Evolutionary conservation across 1,140 invertebrate genomes (phyloP).

Genomic region (Atopsyche davidsoni): DNA sequence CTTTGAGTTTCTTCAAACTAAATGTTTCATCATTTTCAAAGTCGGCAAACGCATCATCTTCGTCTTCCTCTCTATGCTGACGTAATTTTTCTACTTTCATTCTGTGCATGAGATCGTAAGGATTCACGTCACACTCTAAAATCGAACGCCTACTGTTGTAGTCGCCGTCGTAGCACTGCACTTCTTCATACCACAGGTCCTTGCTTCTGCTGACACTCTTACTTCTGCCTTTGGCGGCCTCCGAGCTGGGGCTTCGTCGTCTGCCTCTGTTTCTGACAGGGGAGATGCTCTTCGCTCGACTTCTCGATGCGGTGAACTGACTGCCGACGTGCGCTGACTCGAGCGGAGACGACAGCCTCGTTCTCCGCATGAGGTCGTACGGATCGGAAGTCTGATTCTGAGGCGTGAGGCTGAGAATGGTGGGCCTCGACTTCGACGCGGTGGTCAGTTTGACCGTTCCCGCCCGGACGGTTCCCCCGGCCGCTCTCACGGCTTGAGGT

Average conservation of each 20-base stretch:
- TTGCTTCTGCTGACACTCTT: constrained; percentile 47
- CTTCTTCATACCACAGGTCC: constrained; percentile 45
- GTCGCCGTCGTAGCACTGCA: constrained; percentile 46
- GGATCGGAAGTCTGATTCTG: constrained; percentile 56
- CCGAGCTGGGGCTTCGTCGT: constrained; percentile 38
- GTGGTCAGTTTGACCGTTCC: constrained; percentile 56
- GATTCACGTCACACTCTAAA: constrained; percentile 77
- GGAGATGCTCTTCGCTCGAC: constrained; percentile 56
- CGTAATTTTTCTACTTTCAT: constrained; percentile 30
- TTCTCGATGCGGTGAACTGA: constrained; percentile 47
- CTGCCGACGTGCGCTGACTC: constrained; percentile 45
- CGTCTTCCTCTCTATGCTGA: constrained; percentile 11
- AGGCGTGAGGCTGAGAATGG: constrained; percentile 50
- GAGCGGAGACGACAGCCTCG: constrained; percentile 58
- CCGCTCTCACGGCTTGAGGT: constrained; percentile 40
- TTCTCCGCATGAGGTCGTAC: constrained; percentile 73
- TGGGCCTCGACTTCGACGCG: constrained; percentile 52
- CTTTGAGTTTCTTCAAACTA: constrained; percentile 24
- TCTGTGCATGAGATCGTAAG: constrained; percentile 69
- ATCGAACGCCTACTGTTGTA: constrained; percentile 61
- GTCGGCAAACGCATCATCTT: constrained; percentile 27
- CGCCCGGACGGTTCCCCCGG: constrained; percentile 44
- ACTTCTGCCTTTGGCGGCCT: constrained; percentile 41
- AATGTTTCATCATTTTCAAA: constrained; percentile 31
- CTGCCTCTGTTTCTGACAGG: constrained; percentile 46